phyloP scores from a whole-genome alignment of 2,888 invertebrate species.

The Dolichopus griseipennis region DNA sequence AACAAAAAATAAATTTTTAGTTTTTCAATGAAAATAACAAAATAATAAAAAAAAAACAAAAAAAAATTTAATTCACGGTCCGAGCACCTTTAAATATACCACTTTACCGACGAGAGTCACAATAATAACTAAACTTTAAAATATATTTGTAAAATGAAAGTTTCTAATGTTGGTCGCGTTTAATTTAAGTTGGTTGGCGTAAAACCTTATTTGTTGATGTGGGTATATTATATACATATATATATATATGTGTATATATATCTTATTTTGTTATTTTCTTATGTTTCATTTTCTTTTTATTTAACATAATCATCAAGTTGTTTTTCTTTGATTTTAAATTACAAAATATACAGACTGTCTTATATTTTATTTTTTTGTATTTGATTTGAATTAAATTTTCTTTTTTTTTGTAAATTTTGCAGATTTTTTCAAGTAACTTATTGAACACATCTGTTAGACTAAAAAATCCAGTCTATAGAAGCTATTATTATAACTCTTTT shows the following conservation, averaged over 20 bases:
- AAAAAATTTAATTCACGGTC: background rate
- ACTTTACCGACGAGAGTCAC: conserved; percentile 6
- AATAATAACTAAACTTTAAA: conserved; percentile 6
- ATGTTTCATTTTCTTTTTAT: background rate
- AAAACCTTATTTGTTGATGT: no score
- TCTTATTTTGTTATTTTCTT: no score
- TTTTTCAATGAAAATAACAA: background rate
- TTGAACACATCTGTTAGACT: no score
- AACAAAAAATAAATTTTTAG: background rate
- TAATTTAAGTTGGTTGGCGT: background rate
- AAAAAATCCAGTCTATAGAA: no score
- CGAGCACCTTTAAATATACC: background rate
- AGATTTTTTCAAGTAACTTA: no score
- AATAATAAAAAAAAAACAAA: background rate
- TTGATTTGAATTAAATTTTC: no score
- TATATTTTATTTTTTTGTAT: no score
- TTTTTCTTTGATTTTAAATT: background rate
- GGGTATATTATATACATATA: no score
- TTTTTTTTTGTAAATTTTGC: no score
- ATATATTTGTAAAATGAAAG: conserved; percentile 1
- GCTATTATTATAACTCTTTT: no score
- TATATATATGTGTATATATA: no score
- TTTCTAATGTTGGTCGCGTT: conserved; percentile 3
- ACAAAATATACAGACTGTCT: background rate
- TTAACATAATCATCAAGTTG: background rate